phyloP scores from a whole-genome alignment of 2,888 invertebrate genomes.

The Chironomus riparius region DNA sequence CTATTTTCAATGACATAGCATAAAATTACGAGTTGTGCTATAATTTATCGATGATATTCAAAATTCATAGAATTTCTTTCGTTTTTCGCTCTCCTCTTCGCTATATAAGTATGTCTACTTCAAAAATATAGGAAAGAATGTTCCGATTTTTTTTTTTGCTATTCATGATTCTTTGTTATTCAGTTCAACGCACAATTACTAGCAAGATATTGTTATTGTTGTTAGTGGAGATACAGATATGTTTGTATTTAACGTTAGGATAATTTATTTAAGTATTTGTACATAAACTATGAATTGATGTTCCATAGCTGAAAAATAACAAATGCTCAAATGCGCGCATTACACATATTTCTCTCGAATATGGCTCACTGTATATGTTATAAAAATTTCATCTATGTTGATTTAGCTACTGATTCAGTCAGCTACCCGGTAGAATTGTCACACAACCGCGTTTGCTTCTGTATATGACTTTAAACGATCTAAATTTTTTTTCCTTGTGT shows the following conservation, averaged over 20 bases:
- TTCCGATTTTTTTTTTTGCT: constrained; percentile 9
- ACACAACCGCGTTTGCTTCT: neutral
- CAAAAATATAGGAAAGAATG: neutral
- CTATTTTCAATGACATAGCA: constrained; percentile 10
- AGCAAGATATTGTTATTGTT: neutral
- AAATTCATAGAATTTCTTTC: constrained; percentile 14
- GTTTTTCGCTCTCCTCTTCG: neutral
- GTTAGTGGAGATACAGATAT: neutral
- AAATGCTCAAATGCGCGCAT: neutral
- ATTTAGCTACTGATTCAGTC: constrained; percentile 16
- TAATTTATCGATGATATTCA: constrained; percentile 26
- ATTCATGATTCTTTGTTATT: constrained; percentile 17
- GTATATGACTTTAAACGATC: constrained; percentile 5
- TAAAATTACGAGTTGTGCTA: constrained; percentile 20
- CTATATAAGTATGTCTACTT: too few relatives aligned
- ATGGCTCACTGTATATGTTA: neutral
- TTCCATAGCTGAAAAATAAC: too few relatives aligned
- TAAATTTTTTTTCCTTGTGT: neutral
- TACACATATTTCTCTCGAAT: neutral
- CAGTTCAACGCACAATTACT: neutral
- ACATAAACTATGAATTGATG: neutral
- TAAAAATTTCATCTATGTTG: constrained; percentile 9
- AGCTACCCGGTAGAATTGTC: neutral
- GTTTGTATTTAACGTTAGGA: neutral
- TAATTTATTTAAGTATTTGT: neutral